Evolutionary conservation across 2,888 invertebrate species (phyloP).

Genomic region (Fragum fragum): DNA sequence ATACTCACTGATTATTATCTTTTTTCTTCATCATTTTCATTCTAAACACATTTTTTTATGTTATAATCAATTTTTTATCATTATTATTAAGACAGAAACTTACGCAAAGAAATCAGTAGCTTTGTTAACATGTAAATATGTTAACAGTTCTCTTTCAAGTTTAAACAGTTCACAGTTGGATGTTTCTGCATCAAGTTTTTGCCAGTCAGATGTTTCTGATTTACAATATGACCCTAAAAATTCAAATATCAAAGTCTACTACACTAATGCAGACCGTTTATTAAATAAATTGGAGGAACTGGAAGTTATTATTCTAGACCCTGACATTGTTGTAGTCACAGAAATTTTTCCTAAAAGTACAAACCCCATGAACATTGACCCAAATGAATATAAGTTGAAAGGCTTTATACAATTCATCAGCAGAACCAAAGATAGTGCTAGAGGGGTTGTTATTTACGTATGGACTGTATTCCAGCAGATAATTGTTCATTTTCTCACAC

Average conservation of each 20-base stretch:
- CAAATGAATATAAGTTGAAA: not conserved
- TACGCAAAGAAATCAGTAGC: too few relatives aligned
- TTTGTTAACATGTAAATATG: not conserved
- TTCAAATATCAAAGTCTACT: not conserved
- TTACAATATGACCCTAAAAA: not conserved
- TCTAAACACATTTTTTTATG: too few relatives aligned
- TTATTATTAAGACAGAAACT: too few relatives aligned
- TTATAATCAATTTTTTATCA: too few relatives aligned
- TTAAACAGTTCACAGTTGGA: not conserved
- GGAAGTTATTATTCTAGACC: not conserved
- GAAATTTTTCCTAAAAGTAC: constrained; percentile 1
- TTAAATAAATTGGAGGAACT: not conserved
- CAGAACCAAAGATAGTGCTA: not conserved
- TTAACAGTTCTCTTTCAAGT: not conserved
- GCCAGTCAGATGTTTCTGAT: not conserved
- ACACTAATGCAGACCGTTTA: not conserved
- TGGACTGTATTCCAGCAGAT: too few relatives aligned
- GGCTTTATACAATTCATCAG: not conserved
- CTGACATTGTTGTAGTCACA: not conserved
- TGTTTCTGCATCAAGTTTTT: not conserved
- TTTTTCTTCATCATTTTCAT: too few relatives aligned
- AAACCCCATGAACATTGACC: not conserved
- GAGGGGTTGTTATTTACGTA: not conserved
- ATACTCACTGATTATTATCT: too few relatives aligned
- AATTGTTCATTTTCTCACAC: too few relatives aligned